Evolutionary conservation across 2,888 invertebrate species (phyloP).

Genomic region (Blera fallax): DNA sequence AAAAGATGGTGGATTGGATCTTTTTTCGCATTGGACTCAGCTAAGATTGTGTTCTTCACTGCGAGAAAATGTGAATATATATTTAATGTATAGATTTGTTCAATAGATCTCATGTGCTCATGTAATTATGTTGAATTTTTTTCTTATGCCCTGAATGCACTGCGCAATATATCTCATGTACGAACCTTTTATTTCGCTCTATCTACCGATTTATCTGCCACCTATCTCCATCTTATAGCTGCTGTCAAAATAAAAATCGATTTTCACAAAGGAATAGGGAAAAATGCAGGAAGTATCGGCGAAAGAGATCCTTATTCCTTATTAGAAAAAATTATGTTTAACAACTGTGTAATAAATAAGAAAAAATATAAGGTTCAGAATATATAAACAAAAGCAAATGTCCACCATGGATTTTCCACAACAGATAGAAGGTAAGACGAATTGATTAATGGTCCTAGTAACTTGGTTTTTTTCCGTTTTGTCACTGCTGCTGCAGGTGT

Average conservation of each 20-base stretch:
- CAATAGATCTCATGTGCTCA: too few species aligned
- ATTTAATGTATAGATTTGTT: too few species aligned
- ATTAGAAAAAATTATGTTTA: conserved; percentile 24
- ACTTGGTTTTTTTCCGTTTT: conserved; percentile 66
- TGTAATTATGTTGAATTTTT: too few species aligned
- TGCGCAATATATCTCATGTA: neutral
- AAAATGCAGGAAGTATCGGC: conserved; percentile 30
- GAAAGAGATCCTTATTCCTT: neutral
- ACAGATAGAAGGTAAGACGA: conserved; percentile 78
- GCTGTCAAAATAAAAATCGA: conserved; percentile 70
- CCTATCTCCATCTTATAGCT: neutral
- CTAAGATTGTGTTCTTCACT: too few species aligned
- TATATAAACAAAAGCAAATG: conserved; percentile 2
- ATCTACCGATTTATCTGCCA: neutral
- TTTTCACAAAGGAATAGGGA: conserved; percentile 56
- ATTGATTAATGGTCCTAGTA: neutral
- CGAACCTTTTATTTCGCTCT: neutral
- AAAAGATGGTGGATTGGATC: too few species aligned
- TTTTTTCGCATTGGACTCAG: too few species aligned
- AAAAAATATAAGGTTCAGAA: neutral
- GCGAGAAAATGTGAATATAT: too few species aligned
- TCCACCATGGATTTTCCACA: conserved; percentile 79
- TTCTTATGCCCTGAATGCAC: neutral
- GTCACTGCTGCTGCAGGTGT: conserved; percentile 52
- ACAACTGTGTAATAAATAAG: neutral